Conservation (phyloP, 2,888 invertebrate genomes). For the Brenthis hecate region DNA sequence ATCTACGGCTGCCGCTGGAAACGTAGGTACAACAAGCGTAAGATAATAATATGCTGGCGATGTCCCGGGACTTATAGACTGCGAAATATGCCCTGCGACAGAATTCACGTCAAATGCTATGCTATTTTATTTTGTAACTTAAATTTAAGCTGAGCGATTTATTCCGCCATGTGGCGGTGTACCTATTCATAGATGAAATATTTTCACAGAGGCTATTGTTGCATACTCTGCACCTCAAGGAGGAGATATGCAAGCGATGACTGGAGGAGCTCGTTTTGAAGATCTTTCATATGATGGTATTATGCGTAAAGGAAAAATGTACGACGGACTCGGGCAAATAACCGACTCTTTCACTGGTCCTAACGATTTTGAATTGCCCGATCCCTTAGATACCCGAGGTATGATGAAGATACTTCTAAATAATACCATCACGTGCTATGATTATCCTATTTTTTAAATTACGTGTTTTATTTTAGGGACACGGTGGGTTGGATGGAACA, state of each 20-base stretch:
- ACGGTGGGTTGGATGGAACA: conserved; percentile 95
- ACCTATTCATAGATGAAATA: conserved; percentile 48
- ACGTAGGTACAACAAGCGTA: conserved; percentile 68
- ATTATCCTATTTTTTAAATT: neutral
- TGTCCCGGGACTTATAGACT: conserved; percentile 57
- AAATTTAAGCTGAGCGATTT: conserved; percentile 33
- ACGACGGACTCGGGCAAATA: conserved; percentile 91
- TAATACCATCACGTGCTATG: neutral
- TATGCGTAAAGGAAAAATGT: conserved; percentile 77
- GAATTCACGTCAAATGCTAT: neutral
- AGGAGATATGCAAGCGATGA: conserved; percentile 83
- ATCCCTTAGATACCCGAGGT: conserved; percentile 83
- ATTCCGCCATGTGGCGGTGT: conserved; percentile 49
- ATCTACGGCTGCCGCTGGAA: conserved; percentile 90
- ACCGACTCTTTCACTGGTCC: conserved; percentile 88
- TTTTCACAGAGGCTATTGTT: conserved; percentile 84
- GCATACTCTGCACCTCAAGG: conserved; percentile 87
- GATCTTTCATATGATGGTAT: conserved; percentile 92
- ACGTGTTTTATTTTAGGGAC: conserved; percentile 67
- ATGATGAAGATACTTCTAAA: too few relatives aligned
- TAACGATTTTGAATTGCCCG: conserved; percentile 84
- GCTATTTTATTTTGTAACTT: conserved; percentile 25
- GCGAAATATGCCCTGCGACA: conserved; percentile 49
- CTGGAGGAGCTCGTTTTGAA: conserved; percentile 86
- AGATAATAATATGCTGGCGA: conserved; percentile 54